These are phyloP conservation scores for Gallirallus australis DNA, from an alignment of 2,797 vertebrate genomes.

Conservation along the genomic window DNA sequence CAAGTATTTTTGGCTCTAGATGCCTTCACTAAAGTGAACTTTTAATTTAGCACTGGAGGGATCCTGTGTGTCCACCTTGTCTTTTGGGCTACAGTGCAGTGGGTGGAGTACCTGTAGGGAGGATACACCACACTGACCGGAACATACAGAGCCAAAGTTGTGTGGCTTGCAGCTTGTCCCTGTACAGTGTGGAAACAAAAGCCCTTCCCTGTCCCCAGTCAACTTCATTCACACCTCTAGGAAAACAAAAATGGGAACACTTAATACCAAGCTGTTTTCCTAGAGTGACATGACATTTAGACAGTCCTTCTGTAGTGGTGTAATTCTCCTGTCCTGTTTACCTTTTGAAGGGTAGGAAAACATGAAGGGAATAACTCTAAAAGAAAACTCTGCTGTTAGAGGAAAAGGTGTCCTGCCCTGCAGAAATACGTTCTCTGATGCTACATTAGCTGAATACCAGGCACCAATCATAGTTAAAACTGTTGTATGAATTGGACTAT, in stretches of 20 bases:
- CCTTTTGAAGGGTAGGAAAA: background rate
- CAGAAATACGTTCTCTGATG: background rate
- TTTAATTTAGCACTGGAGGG: background rate
- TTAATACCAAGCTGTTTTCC: background rate
- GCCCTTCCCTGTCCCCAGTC: background rate
- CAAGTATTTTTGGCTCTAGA: background rate
- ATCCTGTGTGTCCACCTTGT: background rate
- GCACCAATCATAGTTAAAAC: background rate
- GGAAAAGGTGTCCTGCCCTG: background rate
- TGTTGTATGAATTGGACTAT: background rate
- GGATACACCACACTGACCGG: background rate
- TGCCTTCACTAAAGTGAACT: background rate
- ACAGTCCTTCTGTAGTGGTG: background rate
- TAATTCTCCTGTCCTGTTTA: background rate
- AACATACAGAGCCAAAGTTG: rapidly evolving
- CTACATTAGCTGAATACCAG: background rate
- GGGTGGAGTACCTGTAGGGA: background rate
- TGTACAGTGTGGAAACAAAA: background rate
- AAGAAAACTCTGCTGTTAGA: background rate
- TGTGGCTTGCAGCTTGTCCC: background rate
- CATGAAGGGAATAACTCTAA: background rate
- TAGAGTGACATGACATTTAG: background rate
- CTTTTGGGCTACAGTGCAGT: background rate
- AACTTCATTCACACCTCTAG: background rate
- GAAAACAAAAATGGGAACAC: background rate